Evolutionary conservation across 2,888 invertebrate species (phyloP), one percentile per base, ranked within the genome.

Genomic region (Notodonta dromedarius): DNA sequence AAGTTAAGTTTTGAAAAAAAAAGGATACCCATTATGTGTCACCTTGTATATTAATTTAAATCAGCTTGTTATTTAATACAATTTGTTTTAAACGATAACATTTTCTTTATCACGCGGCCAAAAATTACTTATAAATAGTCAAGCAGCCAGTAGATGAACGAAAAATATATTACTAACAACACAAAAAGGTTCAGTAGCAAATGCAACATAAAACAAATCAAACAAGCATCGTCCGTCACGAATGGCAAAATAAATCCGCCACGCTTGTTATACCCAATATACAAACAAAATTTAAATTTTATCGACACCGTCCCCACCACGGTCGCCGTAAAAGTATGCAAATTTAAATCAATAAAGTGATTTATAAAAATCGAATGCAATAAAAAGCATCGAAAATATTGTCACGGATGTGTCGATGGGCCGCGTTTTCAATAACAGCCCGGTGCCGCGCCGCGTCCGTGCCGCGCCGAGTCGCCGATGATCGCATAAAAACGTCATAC

Each of bases 341-440:
- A 71, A 71, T 73, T 69, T 70, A 62, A 60, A 70, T 67, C 67
- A 67, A 73, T 67, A 71, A 71, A 64, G 63, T 71, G 70, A 70
- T 71, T 73, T 70, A 73, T 65, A 67, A 61, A 70, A 70, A 73
- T 70, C 53, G 57, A 61, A 62, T 62, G 61, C 67, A 64, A 71
- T 71, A 63, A 70, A 70, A 62, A 62, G 58, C 51, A 57, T 60
- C 56, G 53, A 66, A 67, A 67, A 65, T 70, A 71, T 73, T 70
- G 73, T 73, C 73, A 70, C 64, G 67, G 70, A 67, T 67, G 64
- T 70, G 62, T 62, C 73, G n/a, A n/a, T n/a, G 67, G 51, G 61
- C 59, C 58, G 56, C 60, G 61, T 71, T 67, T 71, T 73, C 70
- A 73, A 70, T 67, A 65, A 70, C 73, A 70, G 64, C 64, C 60